Evolutionary conservation across 2,113 vertebrate species (phyloP).

Genomic region (Menura novaehollandiae): DNA sequence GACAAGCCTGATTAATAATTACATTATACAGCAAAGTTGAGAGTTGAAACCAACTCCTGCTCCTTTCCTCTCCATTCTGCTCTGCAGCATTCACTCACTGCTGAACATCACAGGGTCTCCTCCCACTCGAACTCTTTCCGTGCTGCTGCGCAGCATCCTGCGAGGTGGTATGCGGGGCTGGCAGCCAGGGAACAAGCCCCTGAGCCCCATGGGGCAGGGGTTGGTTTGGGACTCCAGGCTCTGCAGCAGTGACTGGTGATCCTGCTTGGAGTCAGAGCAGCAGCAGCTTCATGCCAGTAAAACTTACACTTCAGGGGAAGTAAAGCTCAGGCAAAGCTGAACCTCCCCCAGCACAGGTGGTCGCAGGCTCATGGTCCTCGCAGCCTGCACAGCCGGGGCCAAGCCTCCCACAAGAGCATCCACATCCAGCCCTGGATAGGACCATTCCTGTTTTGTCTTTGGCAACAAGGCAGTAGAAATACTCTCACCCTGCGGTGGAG

Average conservation of each 20-base stretch:
- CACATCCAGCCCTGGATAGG: neutral
- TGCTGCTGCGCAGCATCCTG: neutral
- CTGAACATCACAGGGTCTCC: neutral
- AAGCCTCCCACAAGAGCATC: neutral
- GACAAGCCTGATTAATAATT: conserved; percentile 47
- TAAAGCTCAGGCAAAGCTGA: neutral
- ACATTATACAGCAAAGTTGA: conserved; percentile 28
- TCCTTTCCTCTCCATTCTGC: neutral
- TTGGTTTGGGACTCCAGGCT: neutral
- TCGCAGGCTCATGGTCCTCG: neutral
- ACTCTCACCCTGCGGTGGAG: neutral
- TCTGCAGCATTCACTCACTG: fast-evolving
- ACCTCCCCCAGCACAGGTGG: neutral
- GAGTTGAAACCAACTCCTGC: neutral
- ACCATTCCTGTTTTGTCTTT: conserved; percentile 1
- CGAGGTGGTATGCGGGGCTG: neutral
- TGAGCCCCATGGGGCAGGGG: neutral
- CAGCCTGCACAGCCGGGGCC: neutral
- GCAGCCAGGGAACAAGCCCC: neutral
- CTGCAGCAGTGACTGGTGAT: neutral
- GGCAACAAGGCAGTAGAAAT: conserved; percentile 5
- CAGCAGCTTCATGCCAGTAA: neutral
- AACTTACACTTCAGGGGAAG: neutral
- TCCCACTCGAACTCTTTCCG: fast-evolving
- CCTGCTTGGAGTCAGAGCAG: neutral